Evolutionary conservation across 2,113 vertebrate genomes (phyloP).

Genomic region (Columba janthina): DNA sequence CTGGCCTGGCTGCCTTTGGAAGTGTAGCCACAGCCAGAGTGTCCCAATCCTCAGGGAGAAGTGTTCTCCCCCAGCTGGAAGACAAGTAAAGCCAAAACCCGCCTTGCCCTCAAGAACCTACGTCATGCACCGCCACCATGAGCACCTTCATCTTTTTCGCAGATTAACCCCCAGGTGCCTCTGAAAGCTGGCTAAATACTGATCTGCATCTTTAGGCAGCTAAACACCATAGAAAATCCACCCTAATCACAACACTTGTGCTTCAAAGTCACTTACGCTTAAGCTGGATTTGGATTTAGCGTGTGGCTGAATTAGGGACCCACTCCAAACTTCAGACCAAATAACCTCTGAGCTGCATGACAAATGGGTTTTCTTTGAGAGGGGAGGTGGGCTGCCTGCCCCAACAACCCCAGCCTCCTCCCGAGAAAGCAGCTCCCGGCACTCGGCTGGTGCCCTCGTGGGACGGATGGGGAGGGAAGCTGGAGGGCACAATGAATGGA

Average conservation of each 20-base stretch:
- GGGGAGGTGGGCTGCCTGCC: background rate
- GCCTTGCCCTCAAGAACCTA: background rate
- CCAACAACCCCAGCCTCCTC: background rate
- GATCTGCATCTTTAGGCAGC: conserved; percentile 36
- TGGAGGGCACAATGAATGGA: background rate
- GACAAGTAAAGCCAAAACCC: background rate
- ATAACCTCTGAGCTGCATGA: background rate
- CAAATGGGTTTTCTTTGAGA: background rate
- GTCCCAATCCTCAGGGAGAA: too few relatives aligned
- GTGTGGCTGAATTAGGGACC: background rate
- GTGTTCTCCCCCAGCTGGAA: too few relatives aligned
- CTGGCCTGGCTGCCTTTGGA: background rate
- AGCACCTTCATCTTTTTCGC: background rate
- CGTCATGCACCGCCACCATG: background rate
- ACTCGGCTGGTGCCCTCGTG: background rate
- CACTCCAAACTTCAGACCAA: background rate
- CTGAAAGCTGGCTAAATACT: background rate
- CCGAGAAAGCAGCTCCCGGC: background rate
- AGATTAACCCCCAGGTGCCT: background rate
- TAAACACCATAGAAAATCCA: conserved; percentile 26
- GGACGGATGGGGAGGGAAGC: background rate
- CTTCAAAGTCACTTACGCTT: background rate
- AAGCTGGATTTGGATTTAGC: conserved; percentile 20
- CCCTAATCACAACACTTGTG: background rate
- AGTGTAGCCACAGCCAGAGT: background rate